Base-by-base conservation (phyloP, 2,797 vertebrate species). In the Diceros bicornis region DNA sequence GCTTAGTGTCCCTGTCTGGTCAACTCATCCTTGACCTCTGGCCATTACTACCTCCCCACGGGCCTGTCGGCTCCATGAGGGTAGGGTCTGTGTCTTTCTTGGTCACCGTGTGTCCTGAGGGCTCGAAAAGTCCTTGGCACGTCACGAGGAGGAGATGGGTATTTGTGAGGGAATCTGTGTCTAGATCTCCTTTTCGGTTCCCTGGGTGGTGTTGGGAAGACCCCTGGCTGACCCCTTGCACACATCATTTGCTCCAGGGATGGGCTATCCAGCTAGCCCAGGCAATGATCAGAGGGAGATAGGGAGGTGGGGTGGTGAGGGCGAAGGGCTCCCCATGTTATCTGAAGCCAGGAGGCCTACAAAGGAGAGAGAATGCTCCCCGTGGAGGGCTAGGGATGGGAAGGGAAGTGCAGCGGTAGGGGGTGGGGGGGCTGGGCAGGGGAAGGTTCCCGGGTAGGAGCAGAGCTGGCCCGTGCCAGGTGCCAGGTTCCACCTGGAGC, bases 211-310 rank as follows among this genome's bases (percentile, higher is more conserved):
- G 25, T 34, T 55, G 32, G 50, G 25, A 1, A 1, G 29, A 12
- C 32, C 25, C 34, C 44, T 47, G 8, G 12, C 61, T 0, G 75
- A n/a, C 50, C 21, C 37, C 27, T n/a, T 8, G 7, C 27, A 14
- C 0, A 0, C 29, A 25, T 32, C 14, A 0, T 11, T 12, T 32
- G 32, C 34, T 89, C n/a, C 34, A 6, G 34, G 52, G 32, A 4
- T 0, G 47, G 18, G 37, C 78, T 12, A 29, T 59, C 34, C 25
- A 6, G 27, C 21, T 32, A 13, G 7, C 50, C 62, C 37, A 25
- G 64, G 44, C 41, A 64, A 13, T 29, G 37, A 34, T 7, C 16
- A 41, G 68, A 62, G 18, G 25, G n/a, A 47, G 41, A 25, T 1
- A 0, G 27, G 82, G 77, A n/a, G n/a, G 52, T 1, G 4, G 32